These are phyloP conservation scores for Aegypius monachus DNA, from an alignment of 2,113 vertebrate genomes.

Conservation along the genomic window DNA sequence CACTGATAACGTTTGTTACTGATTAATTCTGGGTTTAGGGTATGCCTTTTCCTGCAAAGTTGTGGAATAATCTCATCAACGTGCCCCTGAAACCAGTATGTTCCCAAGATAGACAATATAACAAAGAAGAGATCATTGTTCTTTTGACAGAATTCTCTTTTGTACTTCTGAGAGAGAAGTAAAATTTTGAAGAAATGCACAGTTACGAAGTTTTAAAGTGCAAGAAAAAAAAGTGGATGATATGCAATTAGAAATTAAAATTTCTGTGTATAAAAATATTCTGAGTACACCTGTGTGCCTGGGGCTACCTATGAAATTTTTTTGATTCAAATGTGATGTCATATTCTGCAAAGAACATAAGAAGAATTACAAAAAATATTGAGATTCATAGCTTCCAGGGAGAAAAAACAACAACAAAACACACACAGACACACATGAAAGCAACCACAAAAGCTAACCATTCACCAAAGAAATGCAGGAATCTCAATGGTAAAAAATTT, in stretches of 20 bases:
- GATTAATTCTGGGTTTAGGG: not conserved
- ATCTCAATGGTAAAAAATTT: not conserved
- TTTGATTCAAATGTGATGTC: not conserved
- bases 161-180: no score
- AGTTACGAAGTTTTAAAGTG: not conserved
- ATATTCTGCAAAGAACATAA: not conserved
- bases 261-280: not conserved
- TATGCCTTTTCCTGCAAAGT: not conserved
- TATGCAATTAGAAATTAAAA: not conserved
- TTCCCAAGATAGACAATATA: not conserved
- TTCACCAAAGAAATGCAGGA: not conserved
- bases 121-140: not conserved
- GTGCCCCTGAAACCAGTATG: not conserved
- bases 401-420: not conserved
- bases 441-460: not conserved
- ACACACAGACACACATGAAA: not conserved
- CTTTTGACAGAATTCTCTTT: not conserved
- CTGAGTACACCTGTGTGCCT: not conserved
- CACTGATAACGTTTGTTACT: not conserved
- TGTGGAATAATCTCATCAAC: not conserved
- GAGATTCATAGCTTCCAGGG: not conserved
- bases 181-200: not conserved
- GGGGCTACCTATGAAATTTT: not conserved
- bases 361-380: not conserved
- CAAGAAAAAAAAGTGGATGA: not conserved